Base-by-base conservation (phyloP, 2,888 invertebrate species). In the Zele albiditarsus region DNA sequence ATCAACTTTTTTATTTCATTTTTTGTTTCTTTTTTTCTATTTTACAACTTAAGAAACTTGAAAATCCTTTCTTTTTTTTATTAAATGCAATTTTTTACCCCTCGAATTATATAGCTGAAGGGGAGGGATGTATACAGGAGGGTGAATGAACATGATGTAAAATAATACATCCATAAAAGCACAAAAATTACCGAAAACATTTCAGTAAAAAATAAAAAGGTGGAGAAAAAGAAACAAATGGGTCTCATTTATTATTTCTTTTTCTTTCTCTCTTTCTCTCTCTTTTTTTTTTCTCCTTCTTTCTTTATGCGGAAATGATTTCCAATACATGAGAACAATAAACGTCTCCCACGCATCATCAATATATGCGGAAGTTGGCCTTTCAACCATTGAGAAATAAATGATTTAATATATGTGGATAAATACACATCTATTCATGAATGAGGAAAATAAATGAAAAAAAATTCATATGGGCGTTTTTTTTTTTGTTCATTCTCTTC, bases 361-460 rank as follows among this genome's bases (percentile, higher is more conserved):
- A 58, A 27, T 58, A 16, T 25, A 58, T 27, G 14, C 58, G 58
- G 25, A 58, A 27, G 25, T 58, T 58, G 25, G 25, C 23, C n/a
- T 58, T 58, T 58, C 58, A 58, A 58, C 25, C 58, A 25, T 58
- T 58, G 58, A 58, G 23, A 27, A 58, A 27, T 58, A 12, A 58
- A 5, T 27, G 58, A 27, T 16, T 8, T 58, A 25, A 58, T 12
- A 6, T 12, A 12, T 12, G 12, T 38, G 38, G 38, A 46, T 46
- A 46, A 46, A 46, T n/a, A 46, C 46, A 57, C 25, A 57, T 58
- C 23, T 58, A 58, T 27, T 8, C 58, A 58, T 23, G 23, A 58
- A 27, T 25, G 10, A 58, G 27, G 20, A 27, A 58, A 58, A 58
- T 27, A 58, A 58, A 27, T 12, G 23, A 27, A 58, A 10, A 58